Conservation (phyloP, 1,140 invertebrate genomes). For the Phortica variegata region DNA sequence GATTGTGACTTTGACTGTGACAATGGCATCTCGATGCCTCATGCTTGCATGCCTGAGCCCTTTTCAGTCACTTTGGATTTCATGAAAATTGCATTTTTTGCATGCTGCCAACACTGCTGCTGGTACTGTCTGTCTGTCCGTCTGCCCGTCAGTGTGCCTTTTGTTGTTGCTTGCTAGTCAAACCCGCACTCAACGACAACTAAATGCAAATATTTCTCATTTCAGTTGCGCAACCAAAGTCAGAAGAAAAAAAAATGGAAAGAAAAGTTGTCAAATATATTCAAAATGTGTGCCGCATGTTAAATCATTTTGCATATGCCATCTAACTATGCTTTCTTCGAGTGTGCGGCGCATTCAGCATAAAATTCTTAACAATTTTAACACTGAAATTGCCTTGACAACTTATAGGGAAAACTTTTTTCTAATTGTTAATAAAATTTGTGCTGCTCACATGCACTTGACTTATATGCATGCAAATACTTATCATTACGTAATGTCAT, state of each 20-base stretch:
- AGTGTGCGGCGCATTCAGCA: too few species aligned
- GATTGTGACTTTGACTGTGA: too few species aligned
- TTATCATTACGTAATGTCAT: too few species aligned
- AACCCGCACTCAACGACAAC: too few species aligned
- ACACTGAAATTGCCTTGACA: too few species aligned
- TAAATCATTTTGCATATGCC: conserved; percentile 52
- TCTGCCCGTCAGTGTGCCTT: background rate
- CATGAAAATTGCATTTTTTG: conserved; percentile 53
- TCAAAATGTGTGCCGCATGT: conserved; percentile 52
- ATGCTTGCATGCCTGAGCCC: conserved; percentile 34
- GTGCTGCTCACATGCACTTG: too few species aligned
- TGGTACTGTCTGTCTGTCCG: background rate
- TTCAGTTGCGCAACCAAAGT: conserved; percentile 32
- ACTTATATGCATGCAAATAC: too few species aligned
- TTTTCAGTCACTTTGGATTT: conserved; percentile 42
- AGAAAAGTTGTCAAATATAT: conserved; percentile 52
- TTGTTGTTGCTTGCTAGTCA: conserved; percentile 45
- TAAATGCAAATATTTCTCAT: conserved; percentile 54
- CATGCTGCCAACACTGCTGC: too few species aligned
- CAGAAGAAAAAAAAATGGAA: conserved; percentile 5
- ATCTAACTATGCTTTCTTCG: too few species aligned
- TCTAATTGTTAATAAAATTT: too few species aligned
- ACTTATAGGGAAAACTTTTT: too few species aligned
- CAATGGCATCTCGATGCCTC: conserved; percentile 47
- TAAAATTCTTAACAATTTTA: too few species aligned